Conservation (phyloP, 2,113 vertebrate species). For the Stigmatopora argus region DNA sequence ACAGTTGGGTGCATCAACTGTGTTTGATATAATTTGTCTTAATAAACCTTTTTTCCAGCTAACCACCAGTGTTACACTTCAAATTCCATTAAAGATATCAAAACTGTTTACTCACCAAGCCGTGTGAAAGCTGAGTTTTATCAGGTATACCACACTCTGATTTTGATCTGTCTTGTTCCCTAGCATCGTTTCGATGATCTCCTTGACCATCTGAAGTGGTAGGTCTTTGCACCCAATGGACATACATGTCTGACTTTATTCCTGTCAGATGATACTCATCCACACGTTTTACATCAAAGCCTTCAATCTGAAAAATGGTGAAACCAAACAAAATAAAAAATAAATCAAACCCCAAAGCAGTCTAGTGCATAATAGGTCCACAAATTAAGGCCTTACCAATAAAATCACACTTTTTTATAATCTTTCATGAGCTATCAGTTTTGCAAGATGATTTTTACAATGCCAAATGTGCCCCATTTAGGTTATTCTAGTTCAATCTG, state of each 20-base stretch:
- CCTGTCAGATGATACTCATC: slow-evolving; percentile 92
- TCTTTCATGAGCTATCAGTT: too few relatives aligned
- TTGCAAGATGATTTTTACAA: too few relatives aligned
- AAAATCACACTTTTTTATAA: neutral
- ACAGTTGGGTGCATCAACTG: too few relatives aligned
- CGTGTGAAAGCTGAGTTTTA: slow-evolving; percentile 67
- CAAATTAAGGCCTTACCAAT: neutral
- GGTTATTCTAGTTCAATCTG: too few relatives aligned
- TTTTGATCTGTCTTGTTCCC: slow-evolving; percentile 77
- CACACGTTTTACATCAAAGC: slow-evolving; percentile 86
- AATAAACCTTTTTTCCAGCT: too few relatives aligned
- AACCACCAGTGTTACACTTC: too few relatives aligned
- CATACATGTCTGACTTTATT: slow-evolving; percentile 75
- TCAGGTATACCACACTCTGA: slow-evolving; percentile 72
- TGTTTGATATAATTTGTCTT: too few relatives aligned
- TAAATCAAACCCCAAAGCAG: neutral
- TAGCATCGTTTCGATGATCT: slow-evolving; percentile 68
- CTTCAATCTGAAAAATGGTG: slow-evolving; percentile 78
- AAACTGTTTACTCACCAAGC: slow-evolving; percentile 73
- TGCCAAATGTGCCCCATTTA: too few relatives aligned
- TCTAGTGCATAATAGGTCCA: neutral
- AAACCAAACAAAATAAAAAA: neutral
- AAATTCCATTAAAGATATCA: too few relatives aligned
- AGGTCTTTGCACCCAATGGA: slow-evolving; percentile 87
- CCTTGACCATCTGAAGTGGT: slow-evolving; percentile 74